Base-by-base conservation (phyloP, 2,888 invertebrate genomes). In the Hofmannophila pseudospretella region DNA sequence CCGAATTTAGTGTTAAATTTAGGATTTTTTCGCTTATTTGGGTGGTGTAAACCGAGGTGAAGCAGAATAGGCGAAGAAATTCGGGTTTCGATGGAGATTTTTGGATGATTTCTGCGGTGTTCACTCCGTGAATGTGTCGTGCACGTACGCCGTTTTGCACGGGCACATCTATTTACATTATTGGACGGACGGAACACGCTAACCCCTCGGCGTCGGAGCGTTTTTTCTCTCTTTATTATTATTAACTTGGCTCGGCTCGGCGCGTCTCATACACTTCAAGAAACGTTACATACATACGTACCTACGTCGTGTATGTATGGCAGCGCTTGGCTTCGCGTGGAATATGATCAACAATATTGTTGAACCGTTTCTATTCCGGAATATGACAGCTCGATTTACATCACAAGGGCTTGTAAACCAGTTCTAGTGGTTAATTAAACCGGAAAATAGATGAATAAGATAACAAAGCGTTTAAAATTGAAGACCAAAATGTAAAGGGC, bases 221-320 rank as follows among this genome's bases (percentile, higher is more conserved):
- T 81, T 82, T 85, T 84, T 80, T 80, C 77, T 76, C 69, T 72
- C 67, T 74, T 76, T 79, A 82, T 81, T 85, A 82, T 82, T 82
- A 84, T 79, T 79, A 81, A 73, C 71, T 75, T 72, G 69, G 72
- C 68, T 54, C 61, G 48, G 44, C 44, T 55, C 54, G n/a, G 53
- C 51, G 32, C 19, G 14, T 45, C 51, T 47, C 50, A 45, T 52
- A 46, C 52, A 47, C 42, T 39, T 38, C 39, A 38, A 47, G 39
- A 40, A 16, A 30, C 16, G n/a, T 14, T 14, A 30, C 29, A 46
- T 41, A 34, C 41, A 45, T 42, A 34, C 41, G 36, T 45, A 38
- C 38, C 32, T 44, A 42, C 41, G 38, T 35, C 34, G 27, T 37
- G 31, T 30, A 12, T 35, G 39, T 29, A 34, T 41, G 44, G 32